Evolutionary conservation across 2,113 vertebrate species (phyloP), one percentile per base, ranked within the genome.

Genomic region (Cyprinodon variegatus): DNA sequence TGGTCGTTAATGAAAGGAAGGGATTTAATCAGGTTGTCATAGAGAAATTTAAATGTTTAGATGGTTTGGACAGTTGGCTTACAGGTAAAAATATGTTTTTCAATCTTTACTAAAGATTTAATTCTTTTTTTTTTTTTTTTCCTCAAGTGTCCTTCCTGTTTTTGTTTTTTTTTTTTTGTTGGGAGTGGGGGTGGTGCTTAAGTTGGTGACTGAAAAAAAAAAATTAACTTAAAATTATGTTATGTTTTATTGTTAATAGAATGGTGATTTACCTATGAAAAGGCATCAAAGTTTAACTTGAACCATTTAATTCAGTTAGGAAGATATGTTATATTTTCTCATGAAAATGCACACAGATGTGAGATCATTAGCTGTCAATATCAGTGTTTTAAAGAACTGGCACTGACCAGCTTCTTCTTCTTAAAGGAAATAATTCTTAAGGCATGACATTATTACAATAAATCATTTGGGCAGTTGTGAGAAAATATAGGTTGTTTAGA

Each of bases 401-500:
- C 29, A 29, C 29, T 29, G 29, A 29, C 29, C 29, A 29, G 29
- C 29, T 29, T 29, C 29, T 29, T 29, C 29, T 29, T 29, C 29
- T 29, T 29, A 29, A 15, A 13, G 40, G 9, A 8, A 39, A 76
- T 63, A 57, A 48, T 57, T 66, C 43, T 8, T 65, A 20, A 76
- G 9, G 63, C 45, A 62, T 9, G 11, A 48, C 40, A 71, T 29
- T 39, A 69, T 29, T 7, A n/a, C 29, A 74, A 75, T 74, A 69
- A 71, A 76, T 36, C 53, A 14, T 76, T 66, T 13, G 17, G 14
- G 57, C 46, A 61, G 43, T 72, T 43, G 40, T 77, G 36, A 45
- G 48, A 63, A 68, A 74, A 61, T 65, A 62, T 7, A 22, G 68
- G 43, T 74, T 76, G 1, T 65, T 67, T 4, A 48, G 41, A 67